These are phyloP conservation scores for Phymanthus crucifer DNA, from an alignment of 92 coral and sea anemone genomes.

Conservation along the genomic window DNA sequence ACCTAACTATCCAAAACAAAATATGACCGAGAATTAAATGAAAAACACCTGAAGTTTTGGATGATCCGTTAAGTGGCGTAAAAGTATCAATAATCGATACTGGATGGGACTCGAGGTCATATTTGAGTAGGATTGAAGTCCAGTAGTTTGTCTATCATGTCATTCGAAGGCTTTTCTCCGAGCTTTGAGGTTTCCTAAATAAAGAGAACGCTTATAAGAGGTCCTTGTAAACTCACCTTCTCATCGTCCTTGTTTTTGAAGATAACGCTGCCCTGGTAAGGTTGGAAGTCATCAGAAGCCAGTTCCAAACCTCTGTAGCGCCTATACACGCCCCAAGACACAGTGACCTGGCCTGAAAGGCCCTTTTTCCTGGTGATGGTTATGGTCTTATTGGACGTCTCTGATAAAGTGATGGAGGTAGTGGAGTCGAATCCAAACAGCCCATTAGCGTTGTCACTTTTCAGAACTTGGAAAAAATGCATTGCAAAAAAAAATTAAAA, in stretches of 20 bases:
- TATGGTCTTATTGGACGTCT: constrained; percentile 59
- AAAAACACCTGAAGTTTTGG: too few relatives aligned
- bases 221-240: constrained; percentile 42
- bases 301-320: constrained; percentile 44
- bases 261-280: constrained; percentile 60
- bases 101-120: too few relatives aligned
- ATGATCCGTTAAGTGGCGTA: too few relatives aligned
- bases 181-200: neutral
- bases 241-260: constrained; percentile 56
- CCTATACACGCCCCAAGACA: constrained; percentile 74
- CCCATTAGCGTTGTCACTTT: constrained; percentile 99
- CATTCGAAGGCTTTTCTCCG: too few relatives aligned
- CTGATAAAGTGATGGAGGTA: constrained; percentile 46
- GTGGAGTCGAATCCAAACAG: constrained; percentile 75
- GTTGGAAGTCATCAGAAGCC: constrained; percentile 71
- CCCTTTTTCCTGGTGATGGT: constrained; percentile 66
- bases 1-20: too few relatives aligned
- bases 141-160: too few relatives aligned
- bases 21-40: too few relatives aligned
- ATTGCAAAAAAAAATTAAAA: neutral
- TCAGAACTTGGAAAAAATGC: constrained; percentile 60
- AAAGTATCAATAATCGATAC: too few relatives aligned
- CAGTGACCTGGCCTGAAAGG: constrained; percentile 56
- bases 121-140: too few relatives aligned
- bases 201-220: neutral